Conservation (phyloP, 2,797 vertebrate species). For the Remorina albescens region DNA sequence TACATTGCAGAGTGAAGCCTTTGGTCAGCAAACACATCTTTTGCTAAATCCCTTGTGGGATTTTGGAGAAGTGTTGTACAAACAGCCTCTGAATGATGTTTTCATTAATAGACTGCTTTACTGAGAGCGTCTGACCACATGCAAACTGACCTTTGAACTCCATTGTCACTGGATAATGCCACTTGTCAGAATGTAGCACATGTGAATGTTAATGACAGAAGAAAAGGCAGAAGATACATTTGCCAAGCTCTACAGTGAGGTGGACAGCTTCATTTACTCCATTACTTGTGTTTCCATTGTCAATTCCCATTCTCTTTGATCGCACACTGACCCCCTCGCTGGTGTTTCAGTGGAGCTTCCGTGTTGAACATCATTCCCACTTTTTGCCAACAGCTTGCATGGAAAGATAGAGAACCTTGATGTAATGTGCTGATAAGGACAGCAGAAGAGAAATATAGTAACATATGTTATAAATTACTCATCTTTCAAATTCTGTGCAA, state of each 20-base stretch:
- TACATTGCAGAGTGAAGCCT: constrained; percentile 46
- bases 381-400: constrained; percentile 28
- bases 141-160: constrained; percentile 50
- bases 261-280: constrained; percentile 7
- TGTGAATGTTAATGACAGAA: constrained; percentile 23
- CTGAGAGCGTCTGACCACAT: constrained; percentile 23
- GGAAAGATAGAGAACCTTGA: neutral
- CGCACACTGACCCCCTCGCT: constrained; percentile 12
- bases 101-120: constrained; percentile 42
- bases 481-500: neutral
- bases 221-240: constrained; percentile 2
- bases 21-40: constrained; percentile 59
- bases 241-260: constrained; percentile 1
- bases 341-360: constrained; percentile 10
- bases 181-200: constrained; percentile 5
- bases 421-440: no score
- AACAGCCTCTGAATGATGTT: constrained; percentile 45
- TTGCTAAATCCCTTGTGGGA: constrained; percentile 44
- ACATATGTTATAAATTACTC: constrained; percentile 3
- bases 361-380: constrained; percentile 23
- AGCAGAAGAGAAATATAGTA: neutral
- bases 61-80: constrained; percentile 28
- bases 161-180: constrained; percentile 40
- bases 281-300: constrained; percentile 20
- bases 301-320: constrained; percentile 1